Evolutionary conservation across 2,797 vertebrate species (phyloP).

Genomic region (Rousettus madagascariensis): DNA sequence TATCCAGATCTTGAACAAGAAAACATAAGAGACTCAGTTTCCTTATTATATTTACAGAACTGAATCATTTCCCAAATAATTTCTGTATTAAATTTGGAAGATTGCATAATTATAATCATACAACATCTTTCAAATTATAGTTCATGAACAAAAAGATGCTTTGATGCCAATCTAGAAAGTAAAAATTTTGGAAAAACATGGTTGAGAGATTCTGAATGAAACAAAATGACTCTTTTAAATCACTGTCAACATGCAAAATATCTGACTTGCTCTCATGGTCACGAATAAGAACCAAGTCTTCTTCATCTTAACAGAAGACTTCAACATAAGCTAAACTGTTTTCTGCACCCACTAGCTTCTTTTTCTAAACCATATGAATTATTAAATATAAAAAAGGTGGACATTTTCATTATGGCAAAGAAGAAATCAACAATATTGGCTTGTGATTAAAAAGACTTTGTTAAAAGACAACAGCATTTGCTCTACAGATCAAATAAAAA

Average conservation of each 20-base stretch:
- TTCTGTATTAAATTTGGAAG: not conserved
- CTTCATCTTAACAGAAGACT: not conserved
- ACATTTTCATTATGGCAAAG: not conserved
- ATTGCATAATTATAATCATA: not conserved
- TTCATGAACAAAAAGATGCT: not conserved
- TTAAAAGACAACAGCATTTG: not conserved
- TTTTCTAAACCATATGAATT: not conserved
- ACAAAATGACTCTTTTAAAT: not conserved
- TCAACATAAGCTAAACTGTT: not conserved
- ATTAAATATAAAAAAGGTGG: not conserved
- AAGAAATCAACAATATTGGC: not conserved
- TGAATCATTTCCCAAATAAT: not conserved
- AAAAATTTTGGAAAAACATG: not conserved
- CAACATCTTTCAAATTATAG: not conserved
- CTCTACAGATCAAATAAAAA: slow-evolving; percentile 2
- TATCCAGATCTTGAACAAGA: not conserved
- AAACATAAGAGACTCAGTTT: not conserved
- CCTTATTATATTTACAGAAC: not conserved
- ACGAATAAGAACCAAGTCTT: not conserved
- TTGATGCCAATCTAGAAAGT: not conserved
- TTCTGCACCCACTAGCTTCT: not conserved
- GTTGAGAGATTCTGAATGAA: not conserved
- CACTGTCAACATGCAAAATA: not conserved
- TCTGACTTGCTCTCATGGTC: not conserved
- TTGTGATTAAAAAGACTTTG: not conserved